Base-by-base conservation (phyloP, 2,888 invertebrate genomes). In the Heliconius ismenius region DNA sequence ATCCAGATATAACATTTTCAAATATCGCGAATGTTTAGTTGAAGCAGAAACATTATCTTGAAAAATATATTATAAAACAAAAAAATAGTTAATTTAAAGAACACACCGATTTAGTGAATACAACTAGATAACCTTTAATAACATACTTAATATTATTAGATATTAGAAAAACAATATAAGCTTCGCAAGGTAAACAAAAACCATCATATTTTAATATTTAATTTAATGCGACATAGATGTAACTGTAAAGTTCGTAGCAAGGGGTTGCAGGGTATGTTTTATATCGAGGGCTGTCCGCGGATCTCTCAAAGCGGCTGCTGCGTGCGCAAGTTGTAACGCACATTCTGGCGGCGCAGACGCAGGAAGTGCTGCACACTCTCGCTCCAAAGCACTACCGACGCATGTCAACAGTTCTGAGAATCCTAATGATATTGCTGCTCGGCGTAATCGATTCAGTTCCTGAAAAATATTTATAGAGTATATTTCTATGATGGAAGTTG, bases 351-450 rank as follows among this genome's bases (percentile, higher is more conserved):
- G 97, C 21, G 97, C 95, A 78, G 95, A 95, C 18, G 96, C 95
- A 0, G 98, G 97, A 75, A 98, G 91, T 76, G 97, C 92, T 0
- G 96, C 95, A 84, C 98, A 97, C 89, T 99, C 99, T 75, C 98
- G 96, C 85, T 99, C 98, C 81, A 99, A 95, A 79, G 99, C 97
- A 75, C 95, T 95, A 0, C 98, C 98, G 84, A 99, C 95, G 2
- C 98, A 97, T 80, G 97, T 97, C 28, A 99, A 92, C 49, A 99
- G 94, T 83, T 98, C 98, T 1, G 97, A 95, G 90, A 99, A 99
- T 0, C 99, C 99, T 80, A 98, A 96, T 0, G 98, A 97, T 74
- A 99, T 95, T 0, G 99, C 99, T 36, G 98, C 98, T 81, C 98
- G 96, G 11, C 98, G 95, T 49, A 99, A 95, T 69, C 98, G 95